phyloP scores from a whole-genome alignment of 2,113 vertebrate genomes.

The Phylloscopus whistleri region DNA sequence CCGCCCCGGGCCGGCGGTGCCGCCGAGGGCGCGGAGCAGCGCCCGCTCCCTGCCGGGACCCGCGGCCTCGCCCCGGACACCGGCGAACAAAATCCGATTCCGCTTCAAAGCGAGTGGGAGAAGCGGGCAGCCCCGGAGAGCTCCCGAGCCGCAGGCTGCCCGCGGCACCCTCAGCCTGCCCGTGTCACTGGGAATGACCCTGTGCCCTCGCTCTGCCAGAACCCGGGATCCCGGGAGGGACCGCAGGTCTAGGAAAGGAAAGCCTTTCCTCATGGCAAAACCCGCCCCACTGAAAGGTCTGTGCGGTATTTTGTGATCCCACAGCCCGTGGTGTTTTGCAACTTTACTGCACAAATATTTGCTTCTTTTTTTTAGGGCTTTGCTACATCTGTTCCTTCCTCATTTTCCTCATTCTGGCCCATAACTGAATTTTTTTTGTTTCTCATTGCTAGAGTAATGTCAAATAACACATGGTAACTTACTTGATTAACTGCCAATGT shows the following conservation, averaged over 20 bases:
- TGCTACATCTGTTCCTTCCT: neutral
- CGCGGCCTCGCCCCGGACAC: neutral
- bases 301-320: neutral
- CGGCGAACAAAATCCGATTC: fast-evolving
- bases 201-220: neutral
- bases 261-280: neutral
- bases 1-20: neutral
- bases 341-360: neutral
- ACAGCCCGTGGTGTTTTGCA: neutral
- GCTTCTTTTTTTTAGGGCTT: neutral
- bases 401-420: neutral
- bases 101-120: neutral
- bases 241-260: neutral
- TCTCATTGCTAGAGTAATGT: neutral
- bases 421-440: neutral
- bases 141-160: neutral
- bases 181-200: neutral
- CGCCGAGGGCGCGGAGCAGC: neutral
- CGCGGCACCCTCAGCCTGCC: neutral
- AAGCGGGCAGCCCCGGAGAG: fast-evolving
- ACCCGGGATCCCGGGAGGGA: neutral
- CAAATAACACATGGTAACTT: neutral
- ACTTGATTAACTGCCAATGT: slow-evolving; percentile 21
- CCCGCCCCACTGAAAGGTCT: neutral
- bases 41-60: neutral